Evolutionary conservation across 2,113 vertebrate genomes (phyloP), one percentile per base, ranked within the genome.

Genomic region (Tychaedon coryphoeus): DNA sequence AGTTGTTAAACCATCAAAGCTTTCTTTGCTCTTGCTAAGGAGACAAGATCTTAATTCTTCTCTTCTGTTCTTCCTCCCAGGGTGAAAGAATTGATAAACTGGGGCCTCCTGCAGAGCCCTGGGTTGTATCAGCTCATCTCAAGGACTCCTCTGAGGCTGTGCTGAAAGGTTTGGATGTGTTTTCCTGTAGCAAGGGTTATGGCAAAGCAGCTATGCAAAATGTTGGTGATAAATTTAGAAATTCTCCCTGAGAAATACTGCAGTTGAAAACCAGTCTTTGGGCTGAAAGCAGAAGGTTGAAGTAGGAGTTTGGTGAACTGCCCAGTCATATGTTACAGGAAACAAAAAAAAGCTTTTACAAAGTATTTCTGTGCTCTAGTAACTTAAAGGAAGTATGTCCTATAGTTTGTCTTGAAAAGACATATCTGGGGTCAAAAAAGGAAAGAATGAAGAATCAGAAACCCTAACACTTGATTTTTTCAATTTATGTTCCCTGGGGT

Each of bases 61-160:
- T 38, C 1, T 66, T 34, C 50, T 65, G 13, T 47, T 91, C 38
- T 78, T 70, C 26, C 42, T 96, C 13, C 12, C 62, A 98, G 98
- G 97, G 97, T 72, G 91, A 61, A 86, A 96, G 93, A 78, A 93
- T 98, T 58, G 94, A 96, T 19, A 93, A 90, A 47, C 57, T 98
- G 82, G 98, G 98, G 0, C 33, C 91, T n/a, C 97, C 97, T 2
- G 96, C 95, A 75, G 97, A 97, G 10, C 97, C 97, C 19, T 98
- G 98, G 98, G 26, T 90, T 38, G 64, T 98, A 42, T 96, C 96
- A 61, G 97, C 87, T 86, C 96, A 86, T 36, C 95, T 98, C 60
- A 95, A 97, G 90, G 98, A 96, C 43, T 78, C 81, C 61, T 85
- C 96, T 0, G 31, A 96, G 45, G 96, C 95, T 65, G 65, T 95